Evolutionary conservation across 2,888 invertebrate genomes (phyloP), one percentile per base, ranked within the genome.

Genomic region (Gisinianus flammeolus): DNA sequence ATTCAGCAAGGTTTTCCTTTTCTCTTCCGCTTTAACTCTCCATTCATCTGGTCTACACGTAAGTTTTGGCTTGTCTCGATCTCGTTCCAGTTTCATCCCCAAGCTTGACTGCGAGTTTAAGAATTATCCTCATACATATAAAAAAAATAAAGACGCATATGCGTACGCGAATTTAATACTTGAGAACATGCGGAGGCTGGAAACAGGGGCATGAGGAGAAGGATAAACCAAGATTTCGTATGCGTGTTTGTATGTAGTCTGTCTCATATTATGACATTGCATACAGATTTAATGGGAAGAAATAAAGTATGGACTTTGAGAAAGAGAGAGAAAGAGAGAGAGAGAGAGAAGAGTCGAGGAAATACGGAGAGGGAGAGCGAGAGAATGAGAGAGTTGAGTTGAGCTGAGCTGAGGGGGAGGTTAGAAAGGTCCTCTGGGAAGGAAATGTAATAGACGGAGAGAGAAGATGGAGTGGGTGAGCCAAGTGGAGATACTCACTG

Each of bases 401-500:
- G n/a, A n/a, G n/a, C n/a, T n/a, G n/a, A n/a, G n/a, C n/a, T 22
- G 26, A 28, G 64, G 28, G 64, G 64, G 26, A 64, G 26, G 64
- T 64, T 68, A n/a, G 24, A 4, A 68, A 68, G 44, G 68, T 68
- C 35, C 35, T 12, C 22, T 22, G 22, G 24, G 68, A 56, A 70
- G 68, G 22, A n/a, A 69, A 44, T 69, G 52, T 44, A 44, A 44
- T n/a, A 44, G 44, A 44, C 26, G 44, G 52, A 69, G 52, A 24
- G 26, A 16, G 3, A 31, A 67, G 73, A 66, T 74, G 66, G 44
- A 44, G 31, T 64, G 44, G 12, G 24, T 56, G 54, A 74, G 73
- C 31, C 35, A 28, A 74, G 73, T 62, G 64, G 62, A 74, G 64
- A 64, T 58, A n/a, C 54, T 44, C 44, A 10, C 44, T 44, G 8